A percentile compares a stretch with the other conserved stretches of the same genome.
phyloP scores from a whole-genome alignment of 2,113 vertebrate genomes.

The Elanus axillaris region DNA sequence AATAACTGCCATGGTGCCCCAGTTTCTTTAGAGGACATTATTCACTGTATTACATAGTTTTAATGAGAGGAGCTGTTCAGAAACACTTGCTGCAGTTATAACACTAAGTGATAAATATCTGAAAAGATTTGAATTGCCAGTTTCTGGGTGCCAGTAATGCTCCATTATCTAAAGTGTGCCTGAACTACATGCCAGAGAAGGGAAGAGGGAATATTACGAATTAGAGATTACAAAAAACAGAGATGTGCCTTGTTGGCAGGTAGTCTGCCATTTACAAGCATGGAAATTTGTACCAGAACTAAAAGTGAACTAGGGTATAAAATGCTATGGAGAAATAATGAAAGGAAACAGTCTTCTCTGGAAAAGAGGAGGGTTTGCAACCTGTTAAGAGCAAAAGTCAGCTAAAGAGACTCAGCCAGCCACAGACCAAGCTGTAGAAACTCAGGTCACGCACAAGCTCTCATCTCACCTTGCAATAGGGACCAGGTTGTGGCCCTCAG shows the following conservation, averaged over 20 bases:
- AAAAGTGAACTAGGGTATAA: background rate
- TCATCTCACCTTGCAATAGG: background rate
- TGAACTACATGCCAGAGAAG: background rate
- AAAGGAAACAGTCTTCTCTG: background rate
- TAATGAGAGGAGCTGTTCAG: background rate
- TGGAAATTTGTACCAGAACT: background rate
- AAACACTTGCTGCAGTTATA: background rate
- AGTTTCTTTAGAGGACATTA: background rate
- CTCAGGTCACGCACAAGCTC: background rate
- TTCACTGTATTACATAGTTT: background rate
- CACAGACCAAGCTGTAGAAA: background rate
- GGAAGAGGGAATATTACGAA: background rate
- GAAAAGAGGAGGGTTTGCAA: background rate
- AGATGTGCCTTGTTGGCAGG: background rate
- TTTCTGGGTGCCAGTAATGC: background rate
- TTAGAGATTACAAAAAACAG: background rate
- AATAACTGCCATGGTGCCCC: background rate
- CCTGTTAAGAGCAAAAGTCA: background rate
- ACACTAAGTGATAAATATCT: background rate
- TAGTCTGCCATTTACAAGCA: background rate
- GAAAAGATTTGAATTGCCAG: background rate
- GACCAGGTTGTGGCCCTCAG: background rate
- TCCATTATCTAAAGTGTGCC: background rate
- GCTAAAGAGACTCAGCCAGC: background rate
- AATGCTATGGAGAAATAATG: background rate